These are phyloP conservation scores for Sitta carolinensis DNA, from an alignment of 2,797 vertebrate species.

Conservation along the genomic window DNA sequence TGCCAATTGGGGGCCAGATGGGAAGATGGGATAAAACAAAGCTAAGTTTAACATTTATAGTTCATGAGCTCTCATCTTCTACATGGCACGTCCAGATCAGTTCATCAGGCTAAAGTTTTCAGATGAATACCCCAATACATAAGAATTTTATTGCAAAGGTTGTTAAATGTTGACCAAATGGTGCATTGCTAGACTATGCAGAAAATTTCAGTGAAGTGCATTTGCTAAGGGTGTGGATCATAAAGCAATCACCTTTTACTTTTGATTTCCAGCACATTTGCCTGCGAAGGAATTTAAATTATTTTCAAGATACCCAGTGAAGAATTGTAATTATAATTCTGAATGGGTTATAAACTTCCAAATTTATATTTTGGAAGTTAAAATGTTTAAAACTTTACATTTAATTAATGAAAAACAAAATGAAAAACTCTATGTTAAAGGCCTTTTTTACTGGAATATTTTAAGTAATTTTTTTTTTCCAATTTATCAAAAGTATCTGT, in stretches of 20 bases:
- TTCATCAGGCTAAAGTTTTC: constrained; percentile 32
- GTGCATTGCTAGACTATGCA: constrained; percentile 31
- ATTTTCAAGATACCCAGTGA: not conserved
- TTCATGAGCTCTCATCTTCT: not conserved
- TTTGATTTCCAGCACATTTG: constrained; percentile 30
- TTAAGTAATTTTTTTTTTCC: not conserved
- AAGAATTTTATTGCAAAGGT: constrained; percentile 43
- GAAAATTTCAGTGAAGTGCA: constrained; percentile 29
- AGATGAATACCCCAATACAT: constrained; percentile 32
- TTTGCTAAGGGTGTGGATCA: constrained; percentile 30
- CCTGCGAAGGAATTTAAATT: constrained; percentile 35
- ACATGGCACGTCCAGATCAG: not conserved
- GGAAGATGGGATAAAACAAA: not conserved
- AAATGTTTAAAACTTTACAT: not conserved
- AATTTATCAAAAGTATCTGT: not conserved
- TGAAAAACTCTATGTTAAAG: not conserved
- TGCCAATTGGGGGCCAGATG: not conserved
- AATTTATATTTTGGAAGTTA: not conserved
- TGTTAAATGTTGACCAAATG: constrained; percentile 57
- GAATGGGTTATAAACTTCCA: constrained; percentile 16
- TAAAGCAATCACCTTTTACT: constrained; percentile 36
- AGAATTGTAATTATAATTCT: not conserved
- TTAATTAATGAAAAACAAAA: constrained; percentile 14
- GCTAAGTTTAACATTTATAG: not conserved
- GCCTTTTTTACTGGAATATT: not conserved